Conservation (phyloP, 2,113 vertebrate genomes). For the Tauraco erythrolophus region DNA sequence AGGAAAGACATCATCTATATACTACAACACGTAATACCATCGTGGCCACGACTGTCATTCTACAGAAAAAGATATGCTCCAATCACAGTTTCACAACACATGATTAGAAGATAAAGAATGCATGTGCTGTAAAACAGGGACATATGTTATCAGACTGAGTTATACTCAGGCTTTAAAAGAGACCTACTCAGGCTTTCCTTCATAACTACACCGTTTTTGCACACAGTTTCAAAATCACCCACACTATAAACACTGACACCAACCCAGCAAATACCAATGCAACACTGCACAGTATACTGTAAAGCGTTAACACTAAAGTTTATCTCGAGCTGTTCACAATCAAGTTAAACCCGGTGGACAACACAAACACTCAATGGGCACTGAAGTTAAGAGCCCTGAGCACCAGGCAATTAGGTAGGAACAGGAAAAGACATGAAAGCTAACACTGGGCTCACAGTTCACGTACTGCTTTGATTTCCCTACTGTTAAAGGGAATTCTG, state of each 20-base stretch:
- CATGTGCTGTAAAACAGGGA: not conserved
- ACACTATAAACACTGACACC: not conserved
- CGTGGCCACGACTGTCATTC: not conserved
- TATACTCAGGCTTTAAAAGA: not conserved
- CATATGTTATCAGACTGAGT: not conserved
- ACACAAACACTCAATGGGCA: rapidly evolving
- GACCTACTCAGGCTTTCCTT: not conserved
- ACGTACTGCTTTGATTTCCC: not conserved
- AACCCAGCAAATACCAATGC: not conserved
- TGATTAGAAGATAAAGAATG: not conserved
- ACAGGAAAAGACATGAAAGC: not conserved
- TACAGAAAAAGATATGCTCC: not conserved
- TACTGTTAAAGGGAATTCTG: not conserved
- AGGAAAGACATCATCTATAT: not conserved
- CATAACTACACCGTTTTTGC: not conserved
- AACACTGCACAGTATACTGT: not conserved
- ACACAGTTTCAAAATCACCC: not conserved
- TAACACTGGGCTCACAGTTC: not conserved
- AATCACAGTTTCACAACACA: not conserved
- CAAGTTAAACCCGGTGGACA: not conserved
- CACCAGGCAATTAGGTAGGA: not conserved
- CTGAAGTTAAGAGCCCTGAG: not conserved
- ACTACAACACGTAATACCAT: not conserved
- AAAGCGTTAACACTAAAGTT: not conserved
- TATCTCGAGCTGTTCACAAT: not conserved